Percentiles rank a stretch among this genome's conserved stretches.
These are phyloP conservation scores for Petrophora chlorosata DNA, from an alignment of 2,888 invertebrate genomes.

Conservation along the genomic window DNA sequence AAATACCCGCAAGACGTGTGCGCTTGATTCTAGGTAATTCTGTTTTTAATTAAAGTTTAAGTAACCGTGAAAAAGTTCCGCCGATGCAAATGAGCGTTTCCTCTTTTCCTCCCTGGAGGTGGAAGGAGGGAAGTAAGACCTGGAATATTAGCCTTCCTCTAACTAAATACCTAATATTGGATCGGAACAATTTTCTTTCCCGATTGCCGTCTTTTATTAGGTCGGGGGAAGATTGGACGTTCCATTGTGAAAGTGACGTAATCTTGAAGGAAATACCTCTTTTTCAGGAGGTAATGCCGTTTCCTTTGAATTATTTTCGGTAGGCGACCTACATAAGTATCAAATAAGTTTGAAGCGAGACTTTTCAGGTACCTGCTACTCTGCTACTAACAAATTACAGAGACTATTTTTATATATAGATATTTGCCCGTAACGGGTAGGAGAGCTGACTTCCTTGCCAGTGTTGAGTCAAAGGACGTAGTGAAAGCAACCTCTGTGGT, in stretches of 20 bases:
- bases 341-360: too few species aligned
- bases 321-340: neutral
- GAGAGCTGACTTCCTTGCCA: too few species aligned
- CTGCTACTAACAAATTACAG: too few species aligned
- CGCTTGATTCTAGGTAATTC: constrained; percentile 55
- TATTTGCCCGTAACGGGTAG: too few species aligned
- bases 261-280: neutral
- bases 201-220: constrained; percentile 24
- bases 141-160: constrained; percentile 23
- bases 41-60: constrained; percentile 79
- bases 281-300: neutral
- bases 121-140: constrained; percentile 7
- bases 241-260: constrained; percentile 13
- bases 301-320: neutral
- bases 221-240: constrained; percentile 20
- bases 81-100: constrained; percentile 64
- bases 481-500: too few species aligned
- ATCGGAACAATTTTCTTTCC: constrained; percentile 28
- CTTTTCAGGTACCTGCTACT: too few species aligned
- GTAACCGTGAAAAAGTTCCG: constrained; percentile 70
- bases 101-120: constrained; percentile 30
- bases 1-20: constrained; percentile 41
- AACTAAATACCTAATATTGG: constrained; percentile 27
- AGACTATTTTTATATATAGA: too few species aligned
- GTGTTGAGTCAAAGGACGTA: too few species aligned